These are phyloP conservation scores for Raja brachyura DNA, from an alignment of 2,113 vertebrate species.

Conservation along the genomic window DNA sequence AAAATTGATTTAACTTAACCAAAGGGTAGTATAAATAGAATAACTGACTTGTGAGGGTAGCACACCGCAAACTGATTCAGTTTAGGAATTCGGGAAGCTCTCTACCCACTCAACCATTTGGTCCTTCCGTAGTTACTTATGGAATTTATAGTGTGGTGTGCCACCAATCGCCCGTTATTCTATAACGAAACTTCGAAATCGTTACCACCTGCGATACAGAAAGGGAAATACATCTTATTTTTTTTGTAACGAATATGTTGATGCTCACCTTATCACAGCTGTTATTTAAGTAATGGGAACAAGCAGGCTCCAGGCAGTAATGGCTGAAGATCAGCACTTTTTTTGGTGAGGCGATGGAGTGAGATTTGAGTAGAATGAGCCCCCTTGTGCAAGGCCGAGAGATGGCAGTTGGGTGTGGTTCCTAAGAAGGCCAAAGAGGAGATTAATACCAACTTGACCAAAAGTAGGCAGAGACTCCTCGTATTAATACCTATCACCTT, in stretches of 20 bases:
- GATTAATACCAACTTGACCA: not conserved
- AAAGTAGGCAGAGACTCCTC: not conserved
- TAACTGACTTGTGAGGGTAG: constrained; percentile 32
- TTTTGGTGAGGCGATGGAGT: not conserved
- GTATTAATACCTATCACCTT: not conserved
- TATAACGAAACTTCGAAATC: constrained; percentile 22
- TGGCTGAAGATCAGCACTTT: not conserved
- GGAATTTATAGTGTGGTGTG: constrained; percentile 33
- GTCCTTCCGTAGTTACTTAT: not conserved
- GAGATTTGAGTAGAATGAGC: not conserved
- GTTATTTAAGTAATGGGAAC: not conserved
- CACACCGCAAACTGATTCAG: constrained; percentile 30
- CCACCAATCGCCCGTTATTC: constrained; percentile 35
- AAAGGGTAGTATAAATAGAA: constrained; percentile 31
- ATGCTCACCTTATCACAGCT: not conserved
- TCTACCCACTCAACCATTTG: constrained; percentile 20
- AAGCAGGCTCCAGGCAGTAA: not conserved
- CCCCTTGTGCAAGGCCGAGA: not conserved
- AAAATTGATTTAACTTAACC: not conserved
- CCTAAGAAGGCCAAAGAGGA: not conserved
- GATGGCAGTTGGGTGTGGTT: not conserved
- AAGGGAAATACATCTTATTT: constrained; percentile 3
- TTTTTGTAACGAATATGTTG: not conserved
- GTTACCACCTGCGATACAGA: constrained; percentile 14
- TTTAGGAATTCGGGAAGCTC: constrained; percentile 26